Percentiles rank a stretch among this genome's conserved stretches.
These are phyloP conservation scores for Geothlypis trichas DNA, from an alignment of 2,113 vertebrate genomes.

Conservation along the genomic window DNA sequence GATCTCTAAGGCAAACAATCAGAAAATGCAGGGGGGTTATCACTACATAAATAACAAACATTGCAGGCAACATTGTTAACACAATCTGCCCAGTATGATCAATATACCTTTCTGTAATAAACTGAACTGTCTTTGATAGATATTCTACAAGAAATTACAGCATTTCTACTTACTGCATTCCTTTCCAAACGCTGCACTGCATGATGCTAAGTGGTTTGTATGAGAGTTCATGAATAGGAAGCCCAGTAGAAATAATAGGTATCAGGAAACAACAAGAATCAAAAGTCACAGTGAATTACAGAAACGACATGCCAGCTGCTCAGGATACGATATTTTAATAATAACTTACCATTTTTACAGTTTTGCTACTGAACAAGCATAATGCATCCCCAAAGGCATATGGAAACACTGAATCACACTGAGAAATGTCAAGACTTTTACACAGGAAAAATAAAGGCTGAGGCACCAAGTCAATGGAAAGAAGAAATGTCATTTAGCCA, in stretches of 20 bases:
- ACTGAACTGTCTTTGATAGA: background rate
- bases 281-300: slow-evolving; percentile 58
- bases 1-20: background rate
- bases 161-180: slow-evolving; percentile 32
- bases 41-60: background rate
- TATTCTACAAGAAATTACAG: slow-evolving; percentile 43
- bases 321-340: slow-evolving; percentile 47
- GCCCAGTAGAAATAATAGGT: slow-evolving; percentile 57
- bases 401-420: slow-evolving; percentile 35
- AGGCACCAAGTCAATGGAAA: background rate
- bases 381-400: slow-evolving; percentile 37
- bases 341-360: slow-evolving; percentile 42
- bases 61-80: background rate
- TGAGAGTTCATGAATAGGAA: slow-evolving; percentile 51
- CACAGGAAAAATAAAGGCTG: slow-evolving; percentile 1
- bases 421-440: slow-evolving; percentile 44
- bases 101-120: background rate
- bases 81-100: background rate
- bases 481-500: slow-evolving; percentile 46
- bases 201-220: slow-evolving; percentile 47
- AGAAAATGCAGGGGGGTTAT: background rate
- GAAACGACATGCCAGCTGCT: slow-evolving; percentile 1
- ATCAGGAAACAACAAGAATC: slow-evolving; percentile 62
- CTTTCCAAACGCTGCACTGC: slow-evolving; percentile 36
- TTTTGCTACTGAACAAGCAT: slow-evolving; percentile 52